phyloP scores from a whole-genome alignment of 2,797 vertebrate species.

The Merluccius polli region DNA sequence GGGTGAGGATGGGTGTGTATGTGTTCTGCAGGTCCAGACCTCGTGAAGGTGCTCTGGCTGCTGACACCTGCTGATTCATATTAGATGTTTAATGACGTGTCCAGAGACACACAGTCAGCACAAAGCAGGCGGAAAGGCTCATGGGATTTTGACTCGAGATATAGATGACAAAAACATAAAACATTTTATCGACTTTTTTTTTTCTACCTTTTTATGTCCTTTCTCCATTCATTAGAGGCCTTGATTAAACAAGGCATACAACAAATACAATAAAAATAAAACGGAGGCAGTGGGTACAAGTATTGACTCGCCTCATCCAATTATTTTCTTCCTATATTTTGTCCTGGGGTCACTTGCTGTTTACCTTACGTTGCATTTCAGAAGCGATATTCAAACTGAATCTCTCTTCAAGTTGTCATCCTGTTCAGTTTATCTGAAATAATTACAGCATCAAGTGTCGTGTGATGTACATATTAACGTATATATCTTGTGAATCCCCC shows the following conservation, averaged over 20 bases:
- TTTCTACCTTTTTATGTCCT: not conserved
- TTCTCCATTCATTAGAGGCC: not conserved
- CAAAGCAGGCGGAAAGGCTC: not conserved
- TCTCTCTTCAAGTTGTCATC: too few species aligned
- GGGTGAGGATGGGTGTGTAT: not conserved
- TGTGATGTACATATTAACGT: not conserved
- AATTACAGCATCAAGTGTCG: not conserved
- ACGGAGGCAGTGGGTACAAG: not conserved
- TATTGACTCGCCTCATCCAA: not conserved
- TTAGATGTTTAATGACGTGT: not conserved
- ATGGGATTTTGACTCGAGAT: not conserved
- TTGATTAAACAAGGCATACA: not conserved
- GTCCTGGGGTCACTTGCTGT: not conserved
- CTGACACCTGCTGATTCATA: not conserved
- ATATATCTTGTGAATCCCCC: constrained; percentile 8
- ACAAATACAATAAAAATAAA: too few species aligned
- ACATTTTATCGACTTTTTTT: not conserved
- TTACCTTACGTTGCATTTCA: not conserved
- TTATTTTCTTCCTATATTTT: not conserved
- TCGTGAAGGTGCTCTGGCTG: not conserved
- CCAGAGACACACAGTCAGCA: not conserved
- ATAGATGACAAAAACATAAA: not conserved
- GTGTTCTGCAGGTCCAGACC: not conserved
- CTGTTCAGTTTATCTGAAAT: not conserved
- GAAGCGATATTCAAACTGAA: too few species aligned